These are phyloP conservation scores for Carassius carassius DNA, from an alignment of 2,113 vertebrate species.

Conservation along the genomic window DNA sequence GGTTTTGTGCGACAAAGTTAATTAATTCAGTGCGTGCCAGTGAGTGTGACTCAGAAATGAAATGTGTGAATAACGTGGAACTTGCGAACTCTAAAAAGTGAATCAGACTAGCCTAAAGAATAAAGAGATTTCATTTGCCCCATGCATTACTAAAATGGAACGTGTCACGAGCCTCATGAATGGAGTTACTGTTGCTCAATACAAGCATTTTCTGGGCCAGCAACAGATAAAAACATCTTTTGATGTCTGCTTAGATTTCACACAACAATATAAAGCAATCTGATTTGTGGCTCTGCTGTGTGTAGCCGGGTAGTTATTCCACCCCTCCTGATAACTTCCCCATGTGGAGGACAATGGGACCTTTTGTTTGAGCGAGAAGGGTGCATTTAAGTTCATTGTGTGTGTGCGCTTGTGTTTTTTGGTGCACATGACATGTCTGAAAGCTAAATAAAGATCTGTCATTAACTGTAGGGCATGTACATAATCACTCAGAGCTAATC, in stretches of 20 bases:
- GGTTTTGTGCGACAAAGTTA: background rate
- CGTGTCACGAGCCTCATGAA: conserved; percentile 65
- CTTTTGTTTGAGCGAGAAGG: conserved; percentile 67
- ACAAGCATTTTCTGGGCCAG: conserved; percentile 57
- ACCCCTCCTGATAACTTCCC: conserved; percentile 70
- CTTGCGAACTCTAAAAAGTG: conserved; percentile 34
- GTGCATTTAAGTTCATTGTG: conserved; percentile 57
- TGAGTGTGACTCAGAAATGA: background rate
- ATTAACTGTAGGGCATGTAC: conserved; percentile 54
- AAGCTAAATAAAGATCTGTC: conserved; percentile 49
- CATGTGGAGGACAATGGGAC: conserved; percentile 69
- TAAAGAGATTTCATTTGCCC: conserved; percentile 60
- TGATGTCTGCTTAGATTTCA: conserved; percentile 76
- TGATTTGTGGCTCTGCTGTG: conserved; percentile 67
- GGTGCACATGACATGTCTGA: conserved; percentile 33
- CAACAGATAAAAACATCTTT: conserved; percentile 60
- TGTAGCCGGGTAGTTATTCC: conserved; percentile 51
- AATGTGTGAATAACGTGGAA: conserved; percentile 6
- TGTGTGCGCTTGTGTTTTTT: conserved; percentile 51
- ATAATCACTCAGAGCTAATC: conserved; percentile 72
- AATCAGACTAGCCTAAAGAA: conserved; percentile 66
- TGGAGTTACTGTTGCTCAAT: conserved; percentile 66
- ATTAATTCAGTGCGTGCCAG: background rate
- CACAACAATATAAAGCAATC: conserved; percentile 71
- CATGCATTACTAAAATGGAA: conserved; percentile 58